Conservation (phyloP, 2,888 invertebrate genomes). For the Nomada goodeniana region DNA sequence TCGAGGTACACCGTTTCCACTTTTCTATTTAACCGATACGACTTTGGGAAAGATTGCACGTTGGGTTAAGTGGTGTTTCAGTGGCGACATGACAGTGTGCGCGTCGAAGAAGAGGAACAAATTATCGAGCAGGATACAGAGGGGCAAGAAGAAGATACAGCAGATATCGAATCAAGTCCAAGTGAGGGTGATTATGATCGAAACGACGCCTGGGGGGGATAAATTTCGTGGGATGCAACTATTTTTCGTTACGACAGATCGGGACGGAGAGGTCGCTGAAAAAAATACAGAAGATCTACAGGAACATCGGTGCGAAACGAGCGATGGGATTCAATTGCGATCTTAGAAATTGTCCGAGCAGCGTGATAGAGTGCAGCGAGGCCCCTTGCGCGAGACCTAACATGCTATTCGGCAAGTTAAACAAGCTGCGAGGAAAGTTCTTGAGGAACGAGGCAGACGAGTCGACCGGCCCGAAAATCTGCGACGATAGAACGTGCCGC, state of each 20-base stretch:
- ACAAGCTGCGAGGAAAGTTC: slow-evolving; percentile 2
- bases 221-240: background rate
- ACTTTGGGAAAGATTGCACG: background rate
- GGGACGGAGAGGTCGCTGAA: slow-evolving; percentile 12
- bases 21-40: background rate
- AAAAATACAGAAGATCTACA: slow-evolving; percentile 25
- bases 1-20: slow-evolving; percentile 4
- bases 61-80: slow-evolving; percentile 2
- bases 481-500: background rate
- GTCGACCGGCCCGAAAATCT: background rate
- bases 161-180: slow-evolving; percentile 37
- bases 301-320: slow-evolving; percentile 12
- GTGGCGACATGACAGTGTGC: slow-evolving; percentile 37
- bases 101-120: slow-evolving; percentile 4
- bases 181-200: slow-evolving; percentile 13
- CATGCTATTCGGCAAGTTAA: slow-evolving; percentile 42
- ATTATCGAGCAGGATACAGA: slow-evolving; percentile 23
- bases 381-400: slow-evolving; percentile 40
- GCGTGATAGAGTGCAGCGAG: slow-evolving; percentile 49
- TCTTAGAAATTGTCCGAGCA: slow-evolving; percentile 51
- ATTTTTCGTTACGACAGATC: slow-evolving; percentile 9
- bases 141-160: slow-evolving; percentile 30
- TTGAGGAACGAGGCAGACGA: background rate
- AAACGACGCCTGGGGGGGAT: background rate
- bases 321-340: slow-evolving; percentile 63